phyloP scores from a whole-genome alignment of 2,888 invertebrate genomes.

The Epinotia demarniana region DNA sequence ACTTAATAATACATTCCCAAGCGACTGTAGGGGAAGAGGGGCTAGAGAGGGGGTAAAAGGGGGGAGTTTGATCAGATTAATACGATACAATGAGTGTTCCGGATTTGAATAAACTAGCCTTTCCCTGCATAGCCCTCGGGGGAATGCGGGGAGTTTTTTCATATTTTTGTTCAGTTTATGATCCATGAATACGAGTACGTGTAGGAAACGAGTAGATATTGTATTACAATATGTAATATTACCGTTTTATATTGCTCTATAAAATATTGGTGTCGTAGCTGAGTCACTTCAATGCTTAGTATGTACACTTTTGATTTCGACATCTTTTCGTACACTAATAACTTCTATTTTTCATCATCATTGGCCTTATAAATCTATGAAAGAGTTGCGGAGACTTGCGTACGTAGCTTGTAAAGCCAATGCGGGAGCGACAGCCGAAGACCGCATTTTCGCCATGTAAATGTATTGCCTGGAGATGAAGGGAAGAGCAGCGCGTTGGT shows the following conservation, averaged over 20 bases:
- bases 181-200: background rate
- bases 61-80: slow-evolving; percentile 23
- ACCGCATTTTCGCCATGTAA: too few species aligned
- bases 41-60: background rate
- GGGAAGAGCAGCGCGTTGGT: too few species aligned
- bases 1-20: slow-evolving; percentile 36
- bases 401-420: too few species aligned
- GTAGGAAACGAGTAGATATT: background rate
- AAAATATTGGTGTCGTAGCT: background rate
- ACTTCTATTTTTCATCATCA: too few species aligned
- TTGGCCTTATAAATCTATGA: too few species aligned
- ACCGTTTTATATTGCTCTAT: background rate
- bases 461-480: too few species aligned
- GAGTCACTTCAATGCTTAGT: background rate
- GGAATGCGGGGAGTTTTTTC: background rate
- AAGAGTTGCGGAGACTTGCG: too few species aligned
- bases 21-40: background rate
- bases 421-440: too few species aligned
- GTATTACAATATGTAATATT: background rate
- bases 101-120: slow-evolving; percentile 27
- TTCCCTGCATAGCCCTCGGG: background rate
- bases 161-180: slow-evolving; percentile 19
- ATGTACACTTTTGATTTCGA: too few species aligned
- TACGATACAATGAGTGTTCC: slow-evolving; percentile 24
- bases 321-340: too few species aligned